phyloP scores from a whole-genome alignment of 2,888 invertebrate species.

The Ommatoiulus sabulosus region DNA sequence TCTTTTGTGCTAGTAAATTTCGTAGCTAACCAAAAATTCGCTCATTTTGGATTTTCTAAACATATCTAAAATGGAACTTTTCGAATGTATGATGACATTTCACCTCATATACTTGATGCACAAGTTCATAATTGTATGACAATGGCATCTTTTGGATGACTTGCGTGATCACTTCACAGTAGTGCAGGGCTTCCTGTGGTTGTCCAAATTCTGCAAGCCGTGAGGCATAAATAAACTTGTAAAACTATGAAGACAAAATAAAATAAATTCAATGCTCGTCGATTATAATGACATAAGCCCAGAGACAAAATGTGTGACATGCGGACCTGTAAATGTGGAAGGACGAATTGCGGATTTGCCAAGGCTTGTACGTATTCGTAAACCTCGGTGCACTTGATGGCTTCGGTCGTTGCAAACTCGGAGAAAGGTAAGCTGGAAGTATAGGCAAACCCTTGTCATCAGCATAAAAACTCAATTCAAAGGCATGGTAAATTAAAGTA shows the following conservation, averaged over 20 bases:
- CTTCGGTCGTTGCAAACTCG: constrained; percentile 82
- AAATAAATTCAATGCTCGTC: constrained; percentile 38
- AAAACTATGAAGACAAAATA: constrained; percentile 73
- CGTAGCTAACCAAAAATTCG: no score
- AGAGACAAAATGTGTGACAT: not conserved
- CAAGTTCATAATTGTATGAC: constrained; percentile 62
- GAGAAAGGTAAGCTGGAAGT: constrained; percentile 62
- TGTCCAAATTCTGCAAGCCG: constrained; percentile 83
- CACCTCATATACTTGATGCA: constrained; percentile 67
- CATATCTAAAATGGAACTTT: no score
- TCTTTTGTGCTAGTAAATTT: no score
- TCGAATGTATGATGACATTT: no score
- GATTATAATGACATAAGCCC: not conserved
- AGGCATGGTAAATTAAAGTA: not conserved
- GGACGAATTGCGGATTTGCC: constrained; percentile 78
- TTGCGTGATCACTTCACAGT: constrained; percentile 82
- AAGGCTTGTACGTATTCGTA: constrained; percentile 93
- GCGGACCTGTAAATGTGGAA: constrained; percentile 80
- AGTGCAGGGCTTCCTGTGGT: constrained; percentile 82
- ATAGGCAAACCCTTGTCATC: not conserved
- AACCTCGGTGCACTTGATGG: constrained; percentile 94
- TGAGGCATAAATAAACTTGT: constrained; percentile 85
- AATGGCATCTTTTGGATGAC: constrained; percentile 74
- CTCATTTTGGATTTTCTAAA: no score
- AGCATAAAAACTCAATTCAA: not conserved